These are phyloP conservation scores for Petrocephalus microphthalmus DNA, from an alignment of 2,113 vertebrate species.

Conservation along the genomic window DNA sequence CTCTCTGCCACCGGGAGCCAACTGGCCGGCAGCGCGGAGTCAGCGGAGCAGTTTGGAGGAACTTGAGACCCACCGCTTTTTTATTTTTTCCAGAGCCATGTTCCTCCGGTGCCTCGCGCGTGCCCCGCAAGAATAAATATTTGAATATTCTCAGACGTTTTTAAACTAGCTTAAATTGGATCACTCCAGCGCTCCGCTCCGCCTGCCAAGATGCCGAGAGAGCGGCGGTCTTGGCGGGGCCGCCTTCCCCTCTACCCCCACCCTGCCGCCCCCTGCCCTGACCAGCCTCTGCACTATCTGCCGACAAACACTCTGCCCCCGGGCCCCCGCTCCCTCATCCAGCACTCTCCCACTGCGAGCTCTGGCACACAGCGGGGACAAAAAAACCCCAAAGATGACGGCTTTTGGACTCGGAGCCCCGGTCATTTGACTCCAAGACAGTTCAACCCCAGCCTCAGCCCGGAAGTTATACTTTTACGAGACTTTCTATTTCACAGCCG, in stretches of 20 bases:
- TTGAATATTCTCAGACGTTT: conserved; percentile 68
- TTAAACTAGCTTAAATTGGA: conserved; percentile 73
- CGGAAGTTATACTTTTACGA: background rate
- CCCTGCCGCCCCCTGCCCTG: conserved; percentile 43
- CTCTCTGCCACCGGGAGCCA: conserved; percentile 59
- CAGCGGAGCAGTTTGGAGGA: conserved; percentile 40
- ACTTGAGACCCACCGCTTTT: conserved; percentile 50
- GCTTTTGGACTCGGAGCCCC: conserved; percentile 43
- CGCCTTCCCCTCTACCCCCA: conserved; percentile 38
- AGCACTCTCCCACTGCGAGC: conserved; percentile 54
- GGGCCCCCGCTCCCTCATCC: conserved; percentile 53
- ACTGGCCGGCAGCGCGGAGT: conserved; percentile 56
- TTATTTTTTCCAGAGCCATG: conserved; percentile 36
- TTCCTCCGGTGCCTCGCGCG: conserved; percentile 35
- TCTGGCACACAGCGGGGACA: conserved; percentile 47
- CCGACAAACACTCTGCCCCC: conserved; percentile 67
- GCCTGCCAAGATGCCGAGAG: conserved; percentile 75
- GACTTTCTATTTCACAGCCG: background rate
- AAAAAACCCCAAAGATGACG: conserved; percentile 31
- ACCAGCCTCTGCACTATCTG: conserved; percentile 67
- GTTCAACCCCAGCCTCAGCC: background rate
- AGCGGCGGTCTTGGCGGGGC: conserved; percentile 66
- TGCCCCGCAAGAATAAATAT: conserved; percentile 68
- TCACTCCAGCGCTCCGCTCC: conserved; percentile 62
- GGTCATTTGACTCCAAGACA: background rate